These are phyloP conservation scores for Folsomia manolachei DNA, from an alignment of 2,888 invertebrate species.

Conservation along the genomic window DNA sequence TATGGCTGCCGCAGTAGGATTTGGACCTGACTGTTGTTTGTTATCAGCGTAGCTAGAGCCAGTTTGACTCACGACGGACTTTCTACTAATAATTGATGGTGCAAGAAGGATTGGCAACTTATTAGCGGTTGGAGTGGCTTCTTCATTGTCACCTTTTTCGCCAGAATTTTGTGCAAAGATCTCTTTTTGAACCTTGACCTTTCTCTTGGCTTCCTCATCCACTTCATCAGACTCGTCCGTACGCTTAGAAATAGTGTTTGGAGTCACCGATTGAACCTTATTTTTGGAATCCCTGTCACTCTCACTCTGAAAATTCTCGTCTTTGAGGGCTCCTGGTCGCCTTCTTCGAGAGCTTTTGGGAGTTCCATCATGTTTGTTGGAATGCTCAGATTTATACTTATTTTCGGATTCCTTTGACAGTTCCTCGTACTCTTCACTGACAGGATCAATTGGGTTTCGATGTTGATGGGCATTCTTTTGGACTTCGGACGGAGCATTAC, in stretches of 20 bases:
- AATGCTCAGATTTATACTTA: background rate
- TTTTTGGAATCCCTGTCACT: background rate
- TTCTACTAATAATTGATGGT: constrained; percentile 36
- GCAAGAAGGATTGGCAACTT: constrained; percentile 29
- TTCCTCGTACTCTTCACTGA: constrained; percentile 36
- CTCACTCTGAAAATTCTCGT: constrained; percentile 5
- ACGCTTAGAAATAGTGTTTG: constrained; percentile 10
- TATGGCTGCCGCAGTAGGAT: constrained; percentile 26
- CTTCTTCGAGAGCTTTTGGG: constrained; percentile 20
- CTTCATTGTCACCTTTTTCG: constrained; percentile 31
- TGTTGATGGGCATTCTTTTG: constrained; percentile 14
- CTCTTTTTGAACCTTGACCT: constrained; percentile 36
- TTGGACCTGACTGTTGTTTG: constrained; percentile 13
- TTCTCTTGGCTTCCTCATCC: constrained; percentile 27
- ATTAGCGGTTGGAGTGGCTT: background rate
- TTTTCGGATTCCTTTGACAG: constrained; percentile 1
- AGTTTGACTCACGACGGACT: constrained; percentile 35
- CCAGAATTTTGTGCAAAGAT: constrained; percentile 41
- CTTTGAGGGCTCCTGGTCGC: constrained; percentile 28
- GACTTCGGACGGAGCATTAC: constrained; percentile 15
- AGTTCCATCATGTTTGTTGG: constrained; percentile 8
- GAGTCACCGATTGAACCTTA: background rate
- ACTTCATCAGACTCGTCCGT: constrained; percentile 24
- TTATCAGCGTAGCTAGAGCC: constrained; percentile 11
- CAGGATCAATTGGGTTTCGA: constrained; percentile 28